Percentiles rank a stretch among this genome's conserved stretches.
These are phyloP conservation scores for Camponotus vicinus DNA, from an alignment of 1,140 invertebrate genomes.

Conservation along the genomic window DNA sequence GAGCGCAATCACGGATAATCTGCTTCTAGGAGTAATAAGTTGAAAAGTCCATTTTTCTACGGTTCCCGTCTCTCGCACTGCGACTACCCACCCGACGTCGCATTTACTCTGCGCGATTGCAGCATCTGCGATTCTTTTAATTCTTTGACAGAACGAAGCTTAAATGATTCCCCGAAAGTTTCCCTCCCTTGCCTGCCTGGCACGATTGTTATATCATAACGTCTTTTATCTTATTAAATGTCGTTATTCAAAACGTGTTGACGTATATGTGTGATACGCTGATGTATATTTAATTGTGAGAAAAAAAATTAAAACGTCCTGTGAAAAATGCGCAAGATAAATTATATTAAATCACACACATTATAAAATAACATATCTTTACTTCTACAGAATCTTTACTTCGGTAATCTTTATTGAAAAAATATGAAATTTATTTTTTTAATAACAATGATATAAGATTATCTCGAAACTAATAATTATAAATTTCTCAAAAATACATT, in stretches of 20 bases:
- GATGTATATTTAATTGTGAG: no score
- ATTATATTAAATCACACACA: no score
- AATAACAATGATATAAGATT: neutral
- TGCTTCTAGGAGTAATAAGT: slow-evolving; percentile 79
- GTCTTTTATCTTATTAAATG: no score
- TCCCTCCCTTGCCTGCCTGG: neutral
- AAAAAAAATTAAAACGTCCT: no score
- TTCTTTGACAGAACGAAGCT: slow-evolving; percentile 41
- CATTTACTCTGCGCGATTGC: slow-evolving; percentile 32
- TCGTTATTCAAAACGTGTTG: neutral
- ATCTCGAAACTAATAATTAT: neutral
- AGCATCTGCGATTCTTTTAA: slow-evolving; percentile 52
- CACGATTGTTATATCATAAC: neutral
- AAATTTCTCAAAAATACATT: neutral
- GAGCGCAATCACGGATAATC: slow-evolving; percentile 79
- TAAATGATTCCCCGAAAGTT: slow-evolving; percentile 38
- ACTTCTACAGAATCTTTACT: no score
- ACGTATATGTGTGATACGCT: neutral
- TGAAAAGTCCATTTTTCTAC: slow-evolving; percentile 78
- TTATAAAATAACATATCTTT: neutral
- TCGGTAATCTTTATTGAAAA: neutral
- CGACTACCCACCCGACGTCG: slow-evolving; percentile 26
- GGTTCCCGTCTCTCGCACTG: slow-evolving; percentile 57
- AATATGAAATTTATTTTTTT: neutral
- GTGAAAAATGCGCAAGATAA: no score